Conservation (phyloP, 2,888 invertebrate species). For the Stenotaenia linearis region DNA sequence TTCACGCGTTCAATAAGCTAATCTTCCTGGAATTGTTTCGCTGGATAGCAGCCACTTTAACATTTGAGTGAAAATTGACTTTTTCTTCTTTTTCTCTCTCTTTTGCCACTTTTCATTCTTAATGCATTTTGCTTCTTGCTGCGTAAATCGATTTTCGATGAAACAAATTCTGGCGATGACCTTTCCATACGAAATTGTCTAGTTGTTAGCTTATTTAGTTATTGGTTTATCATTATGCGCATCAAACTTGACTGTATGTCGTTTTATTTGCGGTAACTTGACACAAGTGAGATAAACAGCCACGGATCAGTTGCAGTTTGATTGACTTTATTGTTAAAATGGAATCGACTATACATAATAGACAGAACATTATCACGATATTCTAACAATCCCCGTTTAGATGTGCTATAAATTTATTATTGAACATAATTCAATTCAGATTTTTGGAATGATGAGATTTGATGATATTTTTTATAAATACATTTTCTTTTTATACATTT, state of each 20-base stretch:
- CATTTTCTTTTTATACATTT: neutral
- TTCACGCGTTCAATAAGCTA: neutral
- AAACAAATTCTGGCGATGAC: neutral
- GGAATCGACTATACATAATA: neutral
- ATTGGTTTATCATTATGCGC: neutral
- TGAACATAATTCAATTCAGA: no score
- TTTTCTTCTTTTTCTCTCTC: neutral
- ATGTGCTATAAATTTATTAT: no score
- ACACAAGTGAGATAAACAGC: neutral
- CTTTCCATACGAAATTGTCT: neutral
- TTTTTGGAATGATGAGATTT: no score
- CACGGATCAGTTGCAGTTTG: neutral
- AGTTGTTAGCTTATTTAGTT: neutral
- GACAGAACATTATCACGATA: no score
- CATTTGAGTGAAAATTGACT: neutral
- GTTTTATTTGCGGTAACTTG: neutral
- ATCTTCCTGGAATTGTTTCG: neutral
- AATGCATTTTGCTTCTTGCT: neutral
- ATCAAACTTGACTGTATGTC: neutral
- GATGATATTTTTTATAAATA: neutral
- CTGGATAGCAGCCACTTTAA: neutral
- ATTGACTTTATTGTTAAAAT: slow-evolving; percentile 3
- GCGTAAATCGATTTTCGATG: neutral
- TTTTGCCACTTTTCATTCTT: neutral
- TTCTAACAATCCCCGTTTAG: no score